Conservation (phyloP, 2,113 vertebrate genomes). For the Ascaphus truei region DNA sequence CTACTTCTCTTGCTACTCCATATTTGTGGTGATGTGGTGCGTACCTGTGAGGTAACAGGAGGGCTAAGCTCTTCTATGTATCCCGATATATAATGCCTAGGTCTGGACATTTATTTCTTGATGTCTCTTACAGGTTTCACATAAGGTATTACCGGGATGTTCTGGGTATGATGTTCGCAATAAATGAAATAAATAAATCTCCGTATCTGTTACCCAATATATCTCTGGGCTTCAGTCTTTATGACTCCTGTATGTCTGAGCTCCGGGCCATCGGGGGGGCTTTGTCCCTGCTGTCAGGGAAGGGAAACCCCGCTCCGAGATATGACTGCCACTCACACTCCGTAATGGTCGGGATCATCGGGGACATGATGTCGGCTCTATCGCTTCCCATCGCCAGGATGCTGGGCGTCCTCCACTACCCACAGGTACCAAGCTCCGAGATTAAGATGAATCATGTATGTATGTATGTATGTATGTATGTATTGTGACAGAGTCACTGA, state of each 20-base stretch:
- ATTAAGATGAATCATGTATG: no score
- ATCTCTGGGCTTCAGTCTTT: background rate
- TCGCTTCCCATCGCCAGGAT: conserved; percentile 3
- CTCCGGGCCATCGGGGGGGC: background rate
- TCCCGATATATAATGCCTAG: no score
- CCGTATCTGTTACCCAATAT: conserved; percentile 4
- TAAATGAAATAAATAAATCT: conserved; percentile 2
- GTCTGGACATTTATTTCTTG: no score
- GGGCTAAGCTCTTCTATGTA: no score
- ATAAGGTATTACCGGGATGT: conserved; percentile 15
- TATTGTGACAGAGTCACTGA: no score
- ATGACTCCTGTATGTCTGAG: conserved; percentile 16
- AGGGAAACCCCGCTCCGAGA: background rate
- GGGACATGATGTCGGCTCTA: background rate
- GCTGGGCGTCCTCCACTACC: background rate
- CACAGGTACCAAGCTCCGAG: conserved; percentile 13
- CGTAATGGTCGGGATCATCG: background rate
- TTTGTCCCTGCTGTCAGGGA: background rate
- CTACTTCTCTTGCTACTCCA: no score
- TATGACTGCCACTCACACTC: background rate
- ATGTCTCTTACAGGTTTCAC: background rate
- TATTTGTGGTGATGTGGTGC: no score
- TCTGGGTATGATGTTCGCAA: background rate
- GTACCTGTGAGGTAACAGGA: no score
- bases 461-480: no score